Percentiles rank a stretch among this genome's conserved stretches.
Conservation (phyloP, 1,140 invertebrate species). For the Littorina saxatilis region DNA sequence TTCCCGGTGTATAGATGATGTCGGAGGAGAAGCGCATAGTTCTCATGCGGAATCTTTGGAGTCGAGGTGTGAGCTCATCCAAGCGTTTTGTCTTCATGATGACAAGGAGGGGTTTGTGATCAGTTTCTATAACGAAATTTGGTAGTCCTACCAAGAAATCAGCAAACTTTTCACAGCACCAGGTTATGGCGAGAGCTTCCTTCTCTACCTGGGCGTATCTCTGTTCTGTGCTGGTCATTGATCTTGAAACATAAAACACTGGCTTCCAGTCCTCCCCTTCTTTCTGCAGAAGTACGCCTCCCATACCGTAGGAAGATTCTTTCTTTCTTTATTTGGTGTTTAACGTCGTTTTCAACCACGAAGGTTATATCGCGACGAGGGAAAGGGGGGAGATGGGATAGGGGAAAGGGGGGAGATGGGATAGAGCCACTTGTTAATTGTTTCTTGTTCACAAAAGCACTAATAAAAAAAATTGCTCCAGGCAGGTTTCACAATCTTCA, state of each 20-base stretch:
- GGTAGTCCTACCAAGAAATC: constrained; percentile 13
- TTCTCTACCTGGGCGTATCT: constrained; percentile 25
- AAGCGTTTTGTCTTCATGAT: constrained; percentile 23
- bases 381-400: too few relatives aligned
- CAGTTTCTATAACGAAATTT: constrained; percentile 31
- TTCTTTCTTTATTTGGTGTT: too few relatives aligned
- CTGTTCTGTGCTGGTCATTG: constrained; percentile 12
- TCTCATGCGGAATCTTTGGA: constrained; percentile 26
- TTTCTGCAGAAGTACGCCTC: neutral
- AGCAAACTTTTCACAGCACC: constrained; percentile 21
- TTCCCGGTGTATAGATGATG: constrained; percentile 16
- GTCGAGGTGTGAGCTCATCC: constrained; percentile 25
- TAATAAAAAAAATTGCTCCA: too few relatives aligned
- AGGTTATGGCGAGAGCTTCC: constrained; percentile 19
- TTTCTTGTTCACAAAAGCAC: too few relatives aligned
- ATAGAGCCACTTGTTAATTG: too few relatives aligned
- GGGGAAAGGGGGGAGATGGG: too few relatives aligned
- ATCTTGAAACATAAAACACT: constrained; percentile 14
- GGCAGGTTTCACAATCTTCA: too few relatives aligned
- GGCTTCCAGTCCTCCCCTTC: constrained; percentile 4
- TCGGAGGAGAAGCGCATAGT: constrained; percentile 26
- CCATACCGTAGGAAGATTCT: neutral
- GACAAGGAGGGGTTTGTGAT: constrained; percentile 31
- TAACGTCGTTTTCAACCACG: too few relatives aligned
- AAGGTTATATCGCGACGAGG: too few relatives aligned